Evolutionary conservation across 1,140 invertebrate genomes (phyloP), one percentile per base, ranked within the genome.

Genomic region (Ridgeia piscesae): DNA sequence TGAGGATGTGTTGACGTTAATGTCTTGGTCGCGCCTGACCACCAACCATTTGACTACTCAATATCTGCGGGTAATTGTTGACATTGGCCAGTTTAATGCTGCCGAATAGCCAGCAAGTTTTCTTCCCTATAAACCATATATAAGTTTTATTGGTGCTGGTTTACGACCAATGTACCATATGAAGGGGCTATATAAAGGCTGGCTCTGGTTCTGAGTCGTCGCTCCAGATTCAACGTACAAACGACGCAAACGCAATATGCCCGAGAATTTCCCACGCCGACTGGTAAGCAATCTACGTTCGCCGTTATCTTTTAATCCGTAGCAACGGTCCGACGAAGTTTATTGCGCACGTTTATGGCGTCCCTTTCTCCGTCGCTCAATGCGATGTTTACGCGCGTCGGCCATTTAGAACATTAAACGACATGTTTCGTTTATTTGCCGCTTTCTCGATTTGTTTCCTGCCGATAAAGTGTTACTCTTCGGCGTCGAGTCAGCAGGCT

Each of bases 381-480:
- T 77, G 58, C 58, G 58, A 0, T 77, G 58, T 77, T 77, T 77
- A 77, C 58, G 58, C 58, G 58, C 58, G 58, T 77, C 58, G 58
- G 17, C 58, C 58, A 77, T 77, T 77, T 77, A 77, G 58, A 31
- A 77, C 58, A 77, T 77, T 77, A 77, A 77, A 77, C 58, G 58
- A 77, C 58, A 77, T 77, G 58, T 77, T 77, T 77, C 58, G 27
- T 77, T 77, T 77, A 77, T 77, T 77, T 77, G 58, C 58, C 58
- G 58, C 17, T 77, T 77, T 77, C 58, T 77, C 58, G 58, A 77
- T 77, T 77, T 77, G 58, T 77, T 77, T 77, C 58, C 58, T 77
- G 58, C 0, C 58, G 58, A 77, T 77, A 77, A 77, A 77, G 58
- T 27, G 58, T 77, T 77, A 0, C 6, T 77, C 58, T 77, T 77